Conservation (phyloP, 1,140 invertebrate genomes). For the Philotrypesis tridentata region DNA sequence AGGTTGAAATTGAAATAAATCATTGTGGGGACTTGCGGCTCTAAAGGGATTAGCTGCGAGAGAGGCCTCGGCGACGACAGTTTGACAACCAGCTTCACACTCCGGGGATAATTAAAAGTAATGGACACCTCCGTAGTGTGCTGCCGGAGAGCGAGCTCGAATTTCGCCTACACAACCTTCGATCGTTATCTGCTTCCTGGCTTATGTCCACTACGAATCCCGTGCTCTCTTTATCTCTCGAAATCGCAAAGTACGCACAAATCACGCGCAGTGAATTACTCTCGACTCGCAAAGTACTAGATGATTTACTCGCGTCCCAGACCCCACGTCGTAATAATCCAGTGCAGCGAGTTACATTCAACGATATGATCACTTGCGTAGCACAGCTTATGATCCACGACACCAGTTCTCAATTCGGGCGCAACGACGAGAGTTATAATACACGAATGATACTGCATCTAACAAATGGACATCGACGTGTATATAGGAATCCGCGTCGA, state of each 20-base stretch:
- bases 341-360: not conserved
- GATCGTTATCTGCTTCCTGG: not conserved
- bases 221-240: not conserved
- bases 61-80: not conserved
- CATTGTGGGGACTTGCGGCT: not conserved
- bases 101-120: conserved; percentile 9
- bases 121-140: not conserved
- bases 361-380: too few relatives aligned
- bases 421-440: too few relatives aligned
- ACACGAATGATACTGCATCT: too few relatives aligned
- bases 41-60: not conserved
- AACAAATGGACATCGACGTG: too few relatives aligned
- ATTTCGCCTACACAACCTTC: not conserved
- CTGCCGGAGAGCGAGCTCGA: not conserved
- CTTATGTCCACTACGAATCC: conserved; percentile 19
- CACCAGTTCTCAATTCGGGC: too few relatives aligned
- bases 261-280: conserved; percentile 20
- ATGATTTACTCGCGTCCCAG: not conserved
- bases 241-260: conserved; percentile 1
- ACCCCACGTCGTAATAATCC: not conserved
- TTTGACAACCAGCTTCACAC: conserved; percentile 3
- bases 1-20: not conserved
- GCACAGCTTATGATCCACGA: too few relatives aligned
- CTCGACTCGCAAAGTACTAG: not conserved
- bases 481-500: too few relatives aligned